These are phyloP conservation scores for Spodoptera exigua DNA, from an alignment of 2,888 invertebrate species.

Conservation along the genomic window DNA sequence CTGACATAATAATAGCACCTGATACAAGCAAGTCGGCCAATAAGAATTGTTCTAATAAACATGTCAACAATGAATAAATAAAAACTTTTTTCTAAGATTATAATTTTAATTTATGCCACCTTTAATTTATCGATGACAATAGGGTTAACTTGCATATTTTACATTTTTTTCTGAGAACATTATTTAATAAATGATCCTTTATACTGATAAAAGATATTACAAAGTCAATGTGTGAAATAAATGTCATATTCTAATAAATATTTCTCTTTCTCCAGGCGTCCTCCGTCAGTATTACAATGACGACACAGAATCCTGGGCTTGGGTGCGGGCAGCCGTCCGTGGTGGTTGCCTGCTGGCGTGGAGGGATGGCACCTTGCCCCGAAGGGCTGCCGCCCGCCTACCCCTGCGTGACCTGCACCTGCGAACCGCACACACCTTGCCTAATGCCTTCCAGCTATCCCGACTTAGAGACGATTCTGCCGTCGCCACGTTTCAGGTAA, in stretches of 20 bases:
- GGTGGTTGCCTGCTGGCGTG: slow-evolving; percentile 83
- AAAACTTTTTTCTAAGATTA: no score
- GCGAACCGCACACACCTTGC: slow-evolving; percentile 76
- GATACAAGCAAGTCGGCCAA: slow-evolving; percentile 3
- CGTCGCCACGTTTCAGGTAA: slow-evolving; percentile 87
- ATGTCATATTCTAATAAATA: slow-evolving; percentile 3
- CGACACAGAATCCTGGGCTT: slow-evolving; percentile 78
- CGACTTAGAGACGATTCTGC: slow-evolving; percentile 82
- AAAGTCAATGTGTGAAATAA: no score
- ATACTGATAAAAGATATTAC: no score
- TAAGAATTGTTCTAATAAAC: no score
- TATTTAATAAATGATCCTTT: no score
- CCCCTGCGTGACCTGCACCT: slow-evolving; percentile 82
- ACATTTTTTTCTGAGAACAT: no score
- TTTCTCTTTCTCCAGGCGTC: slow-evolving; percentile 71
- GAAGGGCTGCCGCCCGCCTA: slow-evolving; percentile 79
- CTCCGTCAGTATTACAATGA: slow-evolving; percentile 85
- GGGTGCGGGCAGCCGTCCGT: slow-evolving; percentile 84
- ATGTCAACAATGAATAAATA: no score
- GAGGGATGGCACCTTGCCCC: slow-evolving; percentile 85
- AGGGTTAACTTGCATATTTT: no score
- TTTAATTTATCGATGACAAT: no score
- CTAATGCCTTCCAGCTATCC: slow-evolving; percentile 85
- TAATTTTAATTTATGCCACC: no score
- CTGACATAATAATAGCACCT: slow-evolving; percentile 27